A percentile compares a stretch with the other conserved stretches of the same genome.
These are phyloP conservation scores for Sander vitreus DNA, from an alignment of 2,113 vertebrate genomes.

Conservation along the genomic window DNA sequence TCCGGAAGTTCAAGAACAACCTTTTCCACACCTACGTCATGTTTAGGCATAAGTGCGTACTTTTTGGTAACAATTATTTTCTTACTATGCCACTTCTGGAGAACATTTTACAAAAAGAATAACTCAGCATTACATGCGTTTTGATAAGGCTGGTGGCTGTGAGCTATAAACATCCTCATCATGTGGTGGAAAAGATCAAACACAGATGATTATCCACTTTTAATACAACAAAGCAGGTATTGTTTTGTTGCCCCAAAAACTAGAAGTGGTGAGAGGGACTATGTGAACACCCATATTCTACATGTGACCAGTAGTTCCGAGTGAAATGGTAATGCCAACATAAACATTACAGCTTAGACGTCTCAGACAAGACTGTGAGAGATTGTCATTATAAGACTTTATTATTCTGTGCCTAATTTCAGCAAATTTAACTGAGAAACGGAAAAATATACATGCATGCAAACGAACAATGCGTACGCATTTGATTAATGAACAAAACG, in stretches of 20 bases:
- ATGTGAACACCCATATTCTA: constrained; percentile 7
- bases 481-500: background rate
- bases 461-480: background rate
- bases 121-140: constrained; percentile 6
- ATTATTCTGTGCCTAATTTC: background rate
- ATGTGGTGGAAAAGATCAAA: constrained; percentile 62
- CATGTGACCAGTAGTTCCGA: constrained; percentile 33
- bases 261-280: constrained; percentile 19
- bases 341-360: background rate
- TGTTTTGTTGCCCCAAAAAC: constrained; percentile 59
- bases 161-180: constrained; percentile 39
- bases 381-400: background rate
- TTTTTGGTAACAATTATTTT: background rate
- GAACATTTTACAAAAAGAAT: background rate
- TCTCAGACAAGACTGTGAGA: background rate
- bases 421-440: background rate
- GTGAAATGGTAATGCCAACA: constrained; percentile 26
- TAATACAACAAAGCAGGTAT: constrained; percentile 67
- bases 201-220: constrained; percentile 36
- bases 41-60: background rate
- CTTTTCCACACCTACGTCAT: background rate
- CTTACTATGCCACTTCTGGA: background rate
- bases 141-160: constrained; percentile 2
- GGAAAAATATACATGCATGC: background rate
- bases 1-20: constrained; percentile 17